phyloP scores from a whole-genome alignment of 2,888 invertebrate species.

The Biston stratarius region DNA sequence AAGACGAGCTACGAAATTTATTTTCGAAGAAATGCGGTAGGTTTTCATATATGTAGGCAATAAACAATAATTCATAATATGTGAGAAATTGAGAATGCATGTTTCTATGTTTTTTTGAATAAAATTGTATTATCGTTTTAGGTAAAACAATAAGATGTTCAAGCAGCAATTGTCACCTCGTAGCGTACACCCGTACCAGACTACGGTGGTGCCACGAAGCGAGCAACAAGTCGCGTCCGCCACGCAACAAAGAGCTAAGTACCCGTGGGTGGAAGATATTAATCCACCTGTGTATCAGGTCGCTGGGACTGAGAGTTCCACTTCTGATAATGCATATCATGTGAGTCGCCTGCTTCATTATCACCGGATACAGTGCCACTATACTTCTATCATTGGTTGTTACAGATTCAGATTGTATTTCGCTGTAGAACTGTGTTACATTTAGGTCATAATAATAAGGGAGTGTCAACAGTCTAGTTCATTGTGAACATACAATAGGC shows the following conservation, averaged over 20 bases:
- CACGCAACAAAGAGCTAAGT: constrained; percentile 79
- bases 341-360: constrained; percentile 55
- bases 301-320: constrained; percentile 81
- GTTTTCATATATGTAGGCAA: neutral
- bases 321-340: constrained; percentile 81
- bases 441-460: too few relatives aligned
- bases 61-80: neutral
- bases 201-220: constrained; percentile 79
- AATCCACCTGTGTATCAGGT: constrained; percentile 74
- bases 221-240: constrained; percentile 79
- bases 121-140: constrained; percentile 42
- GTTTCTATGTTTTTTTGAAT: constrained; percentile 41
- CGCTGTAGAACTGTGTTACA: too few relatives aligned
- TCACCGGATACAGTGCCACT: neutral
- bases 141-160: constrained; percentile 72
- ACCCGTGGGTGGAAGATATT: constrained; percentile 79
- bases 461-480: too few relatives aligned
- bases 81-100: constrained; percentile 22
- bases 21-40: constrained; percentile 39
- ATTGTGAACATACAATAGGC: too few relatives aligned
- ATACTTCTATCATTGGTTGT: too few relatives aligned
- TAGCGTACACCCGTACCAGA: constrained; percentile 82
- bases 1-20: neutral
- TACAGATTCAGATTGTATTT: too few relatives aligned
- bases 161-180: constrained; percentile 80